Conservation (phyloP, 1,140 invertebrate species). For the Drosophila pruinosa region DNA sequence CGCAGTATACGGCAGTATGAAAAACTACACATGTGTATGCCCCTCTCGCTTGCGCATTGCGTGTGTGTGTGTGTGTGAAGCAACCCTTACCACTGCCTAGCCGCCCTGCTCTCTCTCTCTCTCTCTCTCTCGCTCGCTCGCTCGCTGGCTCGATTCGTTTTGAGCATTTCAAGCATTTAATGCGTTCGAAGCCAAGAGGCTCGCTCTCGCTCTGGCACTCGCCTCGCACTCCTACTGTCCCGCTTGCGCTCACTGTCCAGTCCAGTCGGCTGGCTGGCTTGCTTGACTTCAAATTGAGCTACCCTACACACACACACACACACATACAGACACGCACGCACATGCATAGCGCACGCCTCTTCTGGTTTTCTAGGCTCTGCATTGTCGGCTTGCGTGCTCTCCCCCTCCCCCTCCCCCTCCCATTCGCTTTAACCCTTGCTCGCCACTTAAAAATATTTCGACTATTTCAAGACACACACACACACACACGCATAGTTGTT, state of each 20-base stretch:
- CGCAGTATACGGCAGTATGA: not conserved
- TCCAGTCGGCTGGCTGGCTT: conserved; percentile 8
- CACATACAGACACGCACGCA: not conserved
- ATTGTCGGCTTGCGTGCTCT: conserved; percentile 12
- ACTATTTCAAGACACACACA: conserved; percentile 52
- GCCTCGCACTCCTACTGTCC: not conserved
- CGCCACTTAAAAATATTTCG: conserved; percentile 58
- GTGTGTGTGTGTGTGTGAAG: conserved; percentile 25
- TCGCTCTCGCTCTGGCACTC: not conserved
- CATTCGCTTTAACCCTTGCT: not conserved
- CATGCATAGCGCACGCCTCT: conserved; percentile 33
- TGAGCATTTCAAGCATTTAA: conserved; percentile 38
- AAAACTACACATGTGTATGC: not conserved
- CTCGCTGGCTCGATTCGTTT: not conserved
- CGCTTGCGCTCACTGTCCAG: conserved; percentile 19
- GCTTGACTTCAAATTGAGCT: conserved; percentile 49
- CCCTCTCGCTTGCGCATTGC: conserved; percentile 16
- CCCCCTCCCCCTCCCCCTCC: not conserved
- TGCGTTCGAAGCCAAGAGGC: conserved; percentile 57
- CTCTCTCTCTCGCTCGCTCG: not conserved
- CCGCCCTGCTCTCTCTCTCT: not conserved
- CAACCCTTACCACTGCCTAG: conserved; percentile 46
- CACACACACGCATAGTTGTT: conserved; percentile 12
- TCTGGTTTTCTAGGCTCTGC: conserved; percentile 23
- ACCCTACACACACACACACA: conserved; percentile 26